Percentiles rank a stretch among this genome's conserved stretches.
Evolutionary conservation across 2,113 vertebrate species (phyloP).

Genomic region (Macquaria australasica): DNA sequence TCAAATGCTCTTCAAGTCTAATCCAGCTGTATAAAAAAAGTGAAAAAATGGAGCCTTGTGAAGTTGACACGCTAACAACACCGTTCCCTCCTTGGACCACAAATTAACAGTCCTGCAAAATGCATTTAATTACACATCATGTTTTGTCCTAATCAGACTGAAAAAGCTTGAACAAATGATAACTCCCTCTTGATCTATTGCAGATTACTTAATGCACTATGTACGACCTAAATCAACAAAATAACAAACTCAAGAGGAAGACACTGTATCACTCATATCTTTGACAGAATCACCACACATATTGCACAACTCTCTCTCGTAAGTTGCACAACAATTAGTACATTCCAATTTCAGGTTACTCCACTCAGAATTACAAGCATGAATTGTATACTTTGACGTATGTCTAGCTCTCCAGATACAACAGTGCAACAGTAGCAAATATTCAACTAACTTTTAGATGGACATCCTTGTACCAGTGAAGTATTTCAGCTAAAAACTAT

Average conservation of each 20-base stretch:
- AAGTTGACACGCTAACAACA: not conserved
- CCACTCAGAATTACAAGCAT: not conserved
- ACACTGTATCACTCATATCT: slow-evolving; percentile 24
- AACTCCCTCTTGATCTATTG: not conserved
- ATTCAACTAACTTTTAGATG: not conserved
- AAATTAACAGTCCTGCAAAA: not conserved
- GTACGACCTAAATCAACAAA: not conserved
- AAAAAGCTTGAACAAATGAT: not conserved
- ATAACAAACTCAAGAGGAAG: slow-evolving; percentile 45
- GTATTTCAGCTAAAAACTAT: not conserved
- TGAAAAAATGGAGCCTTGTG: not conserved
- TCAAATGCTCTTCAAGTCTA: not conserved
- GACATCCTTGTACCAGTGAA: not conserved
- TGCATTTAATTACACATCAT: not conserved
- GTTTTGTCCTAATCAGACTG: not conserved
- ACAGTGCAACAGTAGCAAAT: not conserved
- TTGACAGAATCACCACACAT: slow-evolving; percentile 20
- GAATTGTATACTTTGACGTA: not conserved
- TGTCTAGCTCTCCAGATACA: not conserved
- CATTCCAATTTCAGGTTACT: not conserved
- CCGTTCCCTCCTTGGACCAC: not conserved
- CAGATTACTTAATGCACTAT: not conserved
- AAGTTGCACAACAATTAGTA: slow-evolving; percentile 1
- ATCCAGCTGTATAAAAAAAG: not conserved
- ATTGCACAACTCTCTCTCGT: slow-evolving; percentile 42